Evolutionary conservation across 2,888 invertebrate genomes (phyloP), one percentile per base, ranked within the genome.

Genomic region (Leucoptera coffeella): DNA sequence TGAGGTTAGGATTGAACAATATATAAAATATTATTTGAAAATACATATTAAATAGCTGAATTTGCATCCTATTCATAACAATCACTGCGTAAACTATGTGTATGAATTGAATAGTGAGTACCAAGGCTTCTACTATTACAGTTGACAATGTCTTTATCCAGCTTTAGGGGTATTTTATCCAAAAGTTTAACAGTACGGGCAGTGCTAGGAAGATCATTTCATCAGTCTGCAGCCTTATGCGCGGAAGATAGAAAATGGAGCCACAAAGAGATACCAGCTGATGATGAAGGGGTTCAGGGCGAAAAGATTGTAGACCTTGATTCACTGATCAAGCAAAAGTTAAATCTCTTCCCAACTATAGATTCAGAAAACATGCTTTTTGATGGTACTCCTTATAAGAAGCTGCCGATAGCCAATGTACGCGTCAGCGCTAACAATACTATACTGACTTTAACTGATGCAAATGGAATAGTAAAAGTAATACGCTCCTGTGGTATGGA

Each of bases 401-500:
- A 91, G 25, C 46, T 95, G 26, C 92, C 92, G 0, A 75, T 95
- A 30, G 77, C 85, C 39, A 83, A 91, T 51, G 81, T 96, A 24
- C 75, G 82, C 43, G 84, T 88, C 0, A 80, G 85, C 7, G 77
- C 76, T 31, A 96, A 96, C 62, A 96, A 96, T 53, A 94, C 95
- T 7, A 82, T 93, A 29, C 73, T 95, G 30, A 72, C 74, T 7
- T 48, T 92, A 20, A 80, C 86, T 2, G 82, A 91, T 53, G 45
- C 64, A 31, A 74, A 74, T 49, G 90, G 90, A 55, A 54, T 40
- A 26, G 54, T 60, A 0, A 75, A 82, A 42, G 38, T 85, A 7
- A 73, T 80, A 12, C 62, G 82, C 20, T 84, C 87, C 1, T 86
- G 90, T 61, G 94, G 95, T 1, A 74, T 83, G 39, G 95, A 95